Evolutionary conservation across 2,888 invertebrate species (phyloP).

Genomic region (Dusona sp.): DNA sequence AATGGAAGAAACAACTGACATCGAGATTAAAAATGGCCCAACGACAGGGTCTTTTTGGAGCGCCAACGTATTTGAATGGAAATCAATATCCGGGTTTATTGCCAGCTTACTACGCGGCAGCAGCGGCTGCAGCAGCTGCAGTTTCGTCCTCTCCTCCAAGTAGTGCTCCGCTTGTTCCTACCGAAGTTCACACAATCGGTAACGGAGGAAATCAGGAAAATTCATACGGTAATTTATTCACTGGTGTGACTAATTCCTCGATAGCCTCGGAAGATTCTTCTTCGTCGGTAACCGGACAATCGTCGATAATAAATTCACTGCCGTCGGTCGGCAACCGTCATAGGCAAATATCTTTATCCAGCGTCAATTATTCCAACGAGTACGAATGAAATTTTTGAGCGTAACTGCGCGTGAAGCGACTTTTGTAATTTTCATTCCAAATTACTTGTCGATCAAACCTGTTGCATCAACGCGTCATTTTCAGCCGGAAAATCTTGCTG

Average conservation of each 20-base stretch:
- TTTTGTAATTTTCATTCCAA: not conserved
- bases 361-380: slow-evolving; percentile 54
- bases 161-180: not conserved
- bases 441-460: not conserved
- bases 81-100: slow-evolving; percentile 87
- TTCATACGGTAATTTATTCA: slow-evolving; percentile 42
- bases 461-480: not conserved
- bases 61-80: slow-evolving; percentile 89
- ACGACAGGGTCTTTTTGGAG: slow-evolving; percentile 90
- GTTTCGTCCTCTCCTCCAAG: slow-evolving; percentile 37
- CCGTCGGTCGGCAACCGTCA: slow-evolving; percentile 43
- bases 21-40: slow-evolving; percentile 95
- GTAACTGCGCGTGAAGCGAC: not conserved
- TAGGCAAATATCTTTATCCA: slow-evolving; percentile 47
- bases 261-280: slow-evolving; percentile 51
- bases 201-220: slow-evolving; percentile 37
- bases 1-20: slow-evolving; percentile 98
- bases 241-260: slow-evolving; percentile 26
- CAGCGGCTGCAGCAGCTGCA: slow-evolving; percentile 82
- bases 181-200: slow-evolving; percentile 8
- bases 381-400: slow-evolving; percentile 53
- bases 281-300: slow-evolving; percentile 45
- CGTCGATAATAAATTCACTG: slow-evolving; percentile 15
- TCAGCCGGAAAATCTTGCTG: not conserved
- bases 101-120: slow-evolving; percentile 87